A percentile compares a stretch with the other conserved stretches of the same genome.
phyloP scores from a whole-genome alignment of 37 sponge, comb jelly and placozoan species.

The Diacarnus erythraeanus region DNA sequence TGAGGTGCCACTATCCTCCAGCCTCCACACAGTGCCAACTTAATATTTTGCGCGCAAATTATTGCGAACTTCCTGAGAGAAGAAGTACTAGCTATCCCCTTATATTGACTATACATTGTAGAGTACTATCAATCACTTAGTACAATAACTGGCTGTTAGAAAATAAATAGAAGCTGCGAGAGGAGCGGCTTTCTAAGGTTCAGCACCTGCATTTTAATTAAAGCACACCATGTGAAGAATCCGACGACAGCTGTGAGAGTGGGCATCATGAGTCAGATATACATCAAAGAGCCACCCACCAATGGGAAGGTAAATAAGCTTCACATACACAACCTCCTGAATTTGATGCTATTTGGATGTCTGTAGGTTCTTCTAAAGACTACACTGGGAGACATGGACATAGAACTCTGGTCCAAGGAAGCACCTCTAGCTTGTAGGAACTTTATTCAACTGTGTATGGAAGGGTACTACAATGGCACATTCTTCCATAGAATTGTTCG shows the following conservation, averaged over 20 bases:
- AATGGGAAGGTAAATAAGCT: constrained; percentile 82
- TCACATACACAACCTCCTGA: neutral
- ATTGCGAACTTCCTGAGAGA: too few relatives aligned
- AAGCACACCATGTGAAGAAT: neutral
- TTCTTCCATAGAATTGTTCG: constrained; percentile 90
- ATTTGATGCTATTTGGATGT: neutral
- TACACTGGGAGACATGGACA: constrained; percentile 88
- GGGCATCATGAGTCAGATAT: constrained; percentile 91
- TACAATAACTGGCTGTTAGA: too few relatives aligned
- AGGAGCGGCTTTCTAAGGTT: too few relatives aligned
- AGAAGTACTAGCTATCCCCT: too few relatives aligned
- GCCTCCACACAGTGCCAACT: too few relatives aligned
- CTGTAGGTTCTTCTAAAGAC: constrained; percentile 82
- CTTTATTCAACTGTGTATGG: constrained; percentile 97
- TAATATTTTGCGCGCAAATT: too few relatives aligned
- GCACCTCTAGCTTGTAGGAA: constrained; percentile 97
- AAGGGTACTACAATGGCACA: constrained; percentile 90
- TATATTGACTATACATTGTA: too few relatives aligned
- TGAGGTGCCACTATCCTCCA: too few relatives aligned
- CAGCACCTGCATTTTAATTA: too few relatives aligned
- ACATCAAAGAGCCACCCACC: constrained; percentile 95
- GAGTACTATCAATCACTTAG: too few relatives aligned
- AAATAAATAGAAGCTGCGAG: too few relatives aligned
- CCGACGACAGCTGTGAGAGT: too few relatives aligned
- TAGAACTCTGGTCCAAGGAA: constrained; percentile 98